Base-by-base conservation (phyloP, 2,888 invertebrate species). In the Thymelicus acteon region DNA sequence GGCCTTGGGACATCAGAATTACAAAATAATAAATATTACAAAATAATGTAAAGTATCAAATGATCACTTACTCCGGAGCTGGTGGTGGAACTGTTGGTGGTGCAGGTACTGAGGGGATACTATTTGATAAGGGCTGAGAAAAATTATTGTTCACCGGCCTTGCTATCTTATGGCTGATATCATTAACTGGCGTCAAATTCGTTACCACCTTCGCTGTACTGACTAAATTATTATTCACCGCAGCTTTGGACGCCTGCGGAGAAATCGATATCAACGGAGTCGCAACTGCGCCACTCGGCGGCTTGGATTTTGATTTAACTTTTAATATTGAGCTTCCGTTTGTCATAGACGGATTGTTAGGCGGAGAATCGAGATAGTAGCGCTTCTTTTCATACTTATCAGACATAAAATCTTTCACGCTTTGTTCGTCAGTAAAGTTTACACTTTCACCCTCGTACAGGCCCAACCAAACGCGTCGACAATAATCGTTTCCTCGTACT, bases 351-450 rank as follows among this genome's bases (percentile, higher is more conserved):
- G 79, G 73, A 78, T 79, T 85, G 60, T 83, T 82, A 52, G 81
- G 77, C 61, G 87, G 78, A 2, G 85, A 75, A 74, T 93, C 93
- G 70, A 94, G 79, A 84, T 92, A 93, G 79, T 95, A 97, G 85
- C 98, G 95, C 87, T 98, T 98, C 84, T 97, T 96, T 89, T 99
- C 99, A 87, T 99, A 99, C 92, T 99, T 99, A 84, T 98, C 97
- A 67, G 97, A 95, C 98, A 99, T 98, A 82, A 98, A 96, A 89
- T 98, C 98, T 86, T 97, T 96, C 82, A 98, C 96, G 88, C 97
- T 96, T 89, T 97, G 97, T 90, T 98, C 98, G 83, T 98, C 98
- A 81, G 96, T 96, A 76, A 96, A 95, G 84, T 97, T 96, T 57
- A 95, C 95, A 87, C 94, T 92, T 89, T 94, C 91, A 85, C 96